Evolutionary conservation across 2,113 vertebrate species (phyloP).

Genomic region (Pitta sordida): DNA sequence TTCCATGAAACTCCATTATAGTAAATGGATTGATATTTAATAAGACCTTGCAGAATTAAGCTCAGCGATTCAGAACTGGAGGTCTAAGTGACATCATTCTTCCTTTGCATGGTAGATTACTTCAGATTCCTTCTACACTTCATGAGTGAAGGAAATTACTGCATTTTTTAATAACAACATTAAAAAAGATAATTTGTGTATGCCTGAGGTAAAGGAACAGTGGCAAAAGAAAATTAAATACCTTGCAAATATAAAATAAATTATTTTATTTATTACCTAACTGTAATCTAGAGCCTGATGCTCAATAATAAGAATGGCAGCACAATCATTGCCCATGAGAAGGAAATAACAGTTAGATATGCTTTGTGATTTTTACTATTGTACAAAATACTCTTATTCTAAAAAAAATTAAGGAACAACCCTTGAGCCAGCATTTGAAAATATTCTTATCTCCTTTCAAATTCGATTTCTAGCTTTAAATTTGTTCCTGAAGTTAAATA

Average conservation of each 20-base stretch:
- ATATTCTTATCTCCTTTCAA: neutral
- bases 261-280: neutral
- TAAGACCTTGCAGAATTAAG: neutral
- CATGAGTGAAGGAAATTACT: neutral
- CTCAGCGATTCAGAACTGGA: neutral
- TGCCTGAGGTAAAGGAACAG: neutral
- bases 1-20: neutral
- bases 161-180: neutral
- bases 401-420: neutral
- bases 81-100: neutral
- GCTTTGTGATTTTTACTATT: neutral
- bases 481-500: neutral
- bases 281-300: neutral
- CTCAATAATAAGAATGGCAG: neutral
- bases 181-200: neutral
- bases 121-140: neutral
- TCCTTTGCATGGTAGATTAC: neutral
- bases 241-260: neutral
- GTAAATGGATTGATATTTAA: neutral
- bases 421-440: neutral
- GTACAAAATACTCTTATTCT: neutral
- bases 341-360: neutral
- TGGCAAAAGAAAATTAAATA: neutral
- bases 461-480: neutral
- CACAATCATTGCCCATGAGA: neutral